These are phyloP conservation scores for Ptilorrhoa leucosticta DNA, from an alignment of 2,113 vertebrate genomes.

Conservation along the genomic window DNA sequence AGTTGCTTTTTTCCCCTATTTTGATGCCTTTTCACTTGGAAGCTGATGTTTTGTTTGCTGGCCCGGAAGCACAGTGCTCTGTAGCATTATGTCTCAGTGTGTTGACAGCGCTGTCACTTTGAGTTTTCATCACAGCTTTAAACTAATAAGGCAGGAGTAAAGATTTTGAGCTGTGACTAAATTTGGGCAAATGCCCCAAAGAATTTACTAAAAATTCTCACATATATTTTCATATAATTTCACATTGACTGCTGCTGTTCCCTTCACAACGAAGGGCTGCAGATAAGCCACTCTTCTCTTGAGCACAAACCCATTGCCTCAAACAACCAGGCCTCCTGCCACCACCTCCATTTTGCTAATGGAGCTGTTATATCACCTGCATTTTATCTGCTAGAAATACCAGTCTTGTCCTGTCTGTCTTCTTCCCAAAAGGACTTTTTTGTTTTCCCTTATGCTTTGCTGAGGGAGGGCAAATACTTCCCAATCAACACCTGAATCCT, in stretches of 20 bases:
- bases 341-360: neutral
- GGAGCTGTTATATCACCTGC: neutral
- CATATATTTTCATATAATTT: conserved; percentile 1
- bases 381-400: neutral
- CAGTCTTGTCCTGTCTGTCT: neutral
- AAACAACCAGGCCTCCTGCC: neutral
- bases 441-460: neutral
- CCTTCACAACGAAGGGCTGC: neutral
- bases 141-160: neutral
- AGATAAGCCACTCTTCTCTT: neutral
- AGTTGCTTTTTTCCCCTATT: neutral
- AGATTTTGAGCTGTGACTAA: conserved; percentile 8
- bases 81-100: neutral
- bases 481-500: neutral
- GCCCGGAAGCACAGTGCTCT: neutral
- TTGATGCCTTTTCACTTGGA: neutral
- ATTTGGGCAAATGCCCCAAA: conserved; percentile 6
- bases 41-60: conserved; percentile 25
- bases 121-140: conserved; percentile 32
- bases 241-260: neutral
- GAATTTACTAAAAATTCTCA: neutral
- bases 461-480: neutral
- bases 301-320: neutral
- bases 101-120: neutral
- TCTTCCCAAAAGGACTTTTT: neutral